These are phyloP conservation scores for Prosopocoilus inquinatus DNA, from an alignment of 2,888 invertebrate species.

Conservation along the genomic window DNA sequence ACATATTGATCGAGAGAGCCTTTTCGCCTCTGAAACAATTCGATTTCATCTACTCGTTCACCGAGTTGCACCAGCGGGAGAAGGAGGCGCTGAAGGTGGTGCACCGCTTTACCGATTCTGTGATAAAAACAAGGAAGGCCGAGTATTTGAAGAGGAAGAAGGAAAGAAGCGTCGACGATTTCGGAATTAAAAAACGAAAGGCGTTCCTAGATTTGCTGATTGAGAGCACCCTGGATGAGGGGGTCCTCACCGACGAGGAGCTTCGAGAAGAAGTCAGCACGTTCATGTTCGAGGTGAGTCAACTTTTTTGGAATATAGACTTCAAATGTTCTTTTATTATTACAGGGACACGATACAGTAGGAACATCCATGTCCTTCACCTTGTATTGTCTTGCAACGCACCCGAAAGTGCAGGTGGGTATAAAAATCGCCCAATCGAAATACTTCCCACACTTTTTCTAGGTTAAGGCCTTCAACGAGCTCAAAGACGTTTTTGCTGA, in stretches of 20 bases:
- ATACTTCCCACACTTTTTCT: conserved; percentile 1
- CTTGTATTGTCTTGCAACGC: conserved; percentile 53
- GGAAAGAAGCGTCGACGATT: conserved; percentile 21
- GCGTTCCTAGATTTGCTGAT: conserved; percentile 54
- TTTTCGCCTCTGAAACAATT: conserved; percentile 52
- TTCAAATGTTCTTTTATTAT: too few species aligned
- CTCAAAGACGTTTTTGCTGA: conserved; percentile 32
- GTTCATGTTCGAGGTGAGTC: conserved; percentile 56
- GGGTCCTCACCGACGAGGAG: conserved; percentile 50
- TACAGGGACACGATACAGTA: conserved; percentile 57
- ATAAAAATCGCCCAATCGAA: not conserved
- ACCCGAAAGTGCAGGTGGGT: conserved; percentile 49
- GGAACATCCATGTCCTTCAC: conserved; percentile 55
- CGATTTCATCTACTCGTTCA: conserved; percentile 51
- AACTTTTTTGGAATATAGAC: conserved; percentile 1
- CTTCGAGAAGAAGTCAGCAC: conserved; percentile 59
- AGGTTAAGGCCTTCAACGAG: conserved; percentile 37
- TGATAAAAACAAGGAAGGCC: conserved; percentile 52
- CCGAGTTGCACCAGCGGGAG: conserved; percentile 60
- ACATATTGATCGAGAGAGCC: conserved; percentile 34
- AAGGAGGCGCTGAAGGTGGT: conserved; percentile 50
- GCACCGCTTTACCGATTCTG: conserved; percentile 56
- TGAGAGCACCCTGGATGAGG: conserved; percentile 50
- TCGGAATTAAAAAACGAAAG: conserved; percentile 45
- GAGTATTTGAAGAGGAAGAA: conserved; percentile 7